A percentile compares a stretch with the other conserved stretches of the same genome.
phyloP scores from a whole-genome alignment of 2,888 invertebrate genomes.

The Drosophila niveifrons region DNA sequence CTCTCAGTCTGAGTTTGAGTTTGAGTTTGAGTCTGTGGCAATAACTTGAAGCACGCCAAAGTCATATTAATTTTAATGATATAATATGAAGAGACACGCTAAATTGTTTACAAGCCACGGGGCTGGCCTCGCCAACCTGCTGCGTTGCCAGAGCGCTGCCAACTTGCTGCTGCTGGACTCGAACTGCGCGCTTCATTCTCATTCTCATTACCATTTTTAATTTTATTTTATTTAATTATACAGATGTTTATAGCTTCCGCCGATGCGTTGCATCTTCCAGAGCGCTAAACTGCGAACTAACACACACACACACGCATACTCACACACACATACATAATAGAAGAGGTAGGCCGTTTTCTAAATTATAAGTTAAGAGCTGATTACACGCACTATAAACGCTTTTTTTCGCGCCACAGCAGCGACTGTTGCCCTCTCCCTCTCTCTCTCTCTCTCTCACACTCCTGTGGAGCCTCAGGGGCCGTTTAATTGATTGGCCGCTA shows the following conservation, averaged over 20 bases:
- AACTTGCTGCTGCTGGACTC: slow-evolving; percentile 24
- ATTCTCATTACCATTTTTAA: slow-evolving; percentile 80
- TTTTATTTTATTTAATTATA: slow-evolving; percentile 82
- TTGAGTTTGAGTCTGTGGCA: slow-evolving; percentile 24
- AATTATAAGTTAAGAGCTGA: slow-evolving; percentile 81
- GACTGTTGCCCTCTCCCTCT: background rate
- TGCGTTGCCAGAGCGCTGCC: slow-evolving; percentile 45
- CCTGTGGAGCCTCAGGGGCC: slow-evolving; percentile 12
- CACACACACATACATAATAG: slow-evolving; percentile 10
- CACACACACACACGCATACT: slow-evolving; percentile 32
- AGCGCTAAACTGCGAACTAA: slow-evolving; percentile 76
- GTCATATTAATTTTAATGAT: slow-evolving; percentile 81
- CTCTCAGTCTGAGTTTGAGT: background rate
- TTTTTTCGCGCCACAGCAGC: slow-evolving; percentile 62
- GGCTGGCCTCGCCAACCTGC: slow-evolving; percentile 52
- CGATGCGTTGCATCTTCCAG: slow-evolving; percentile 68
- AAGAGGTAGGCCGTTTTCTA: slow-evolving; percentile 51
- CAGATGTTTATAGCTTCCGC: slow-evolving; percentile 79
- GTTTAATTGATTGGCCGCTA: slow-evolving; percentile 70
- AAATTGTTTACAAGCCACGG: slow-evolving; percentile 79
- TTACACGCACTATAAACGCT: slow-evolving; percentile 80
- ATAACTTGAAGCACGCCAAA: slow-evolving; percentile 75
- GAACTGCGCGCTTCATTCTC: background rate
- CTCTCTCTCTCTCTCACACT: background rate
- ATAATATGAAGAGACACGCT: slow-evolving; percentile 78